A percentile compares a stretch with the other conserved stretches of the same genome.
Conservation (phyloP, 2,888 invertebrate species). For the Acanthosepion pharaonis region DNA sequence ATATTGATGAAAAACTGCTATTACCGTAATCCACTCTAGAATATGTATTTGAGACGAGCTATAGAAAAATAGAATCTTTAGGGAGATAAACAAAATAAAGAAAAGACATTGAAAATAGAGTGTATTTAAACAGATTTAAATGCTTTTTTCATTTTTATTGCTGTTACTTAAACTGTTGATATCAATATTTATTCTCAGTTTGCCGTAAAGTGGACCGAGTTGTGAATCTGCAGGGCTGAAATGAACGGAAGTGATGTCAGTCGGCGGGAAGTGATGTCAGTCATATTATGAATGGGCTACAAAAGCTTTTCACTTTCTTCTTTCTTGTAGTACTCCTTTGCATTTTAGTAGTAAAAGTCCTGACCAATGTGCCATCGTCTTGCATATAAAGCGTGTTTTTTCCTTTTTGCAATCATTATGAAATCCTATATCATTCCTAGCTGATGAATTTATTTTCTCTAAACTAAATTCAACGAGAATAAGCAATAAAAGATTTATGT, state of each 20-base stretch:
- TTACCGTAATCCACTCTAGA: background rate
- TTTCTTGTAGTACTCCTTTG: conserved; percentile 21
- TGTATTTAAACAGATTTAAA: background rate
- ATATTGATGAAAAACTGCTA: background rate
- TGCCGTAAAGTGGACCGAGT: conserved; percentile 9
- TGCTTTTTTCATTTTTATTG: background rate
- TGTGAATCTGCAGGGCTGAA: background rate
- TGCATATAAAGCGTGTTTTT: background rate
- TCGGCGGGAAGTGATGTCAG: background rate
- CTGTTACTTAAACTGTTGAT: background rate
- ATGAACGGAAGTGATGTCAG: background rate
- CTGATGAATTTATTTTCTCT: background rate
- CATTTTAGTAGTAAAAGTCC: background rate
- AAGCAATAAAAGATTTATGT: background rate
- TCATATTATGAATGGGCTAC: conserved; percentile 15
- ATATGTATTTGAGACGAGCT: background rate
- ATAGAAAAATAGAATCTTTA: background rate
- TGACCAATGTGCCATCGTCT: background rate
- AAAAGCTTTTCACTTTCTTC: background rate
- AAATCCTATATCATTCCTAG: background rate
- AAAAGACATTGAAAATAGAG: background rate
- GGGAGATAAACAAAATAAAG: background rate
- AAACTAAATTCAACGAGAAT: background rate
- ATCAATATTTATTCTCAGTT: background rate
- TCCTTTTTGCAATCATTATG: background rate